phyloP scores from a whole-genome alignment of 2,888 invertebrate genomes.

The Ormyrus labotus region DNA sequence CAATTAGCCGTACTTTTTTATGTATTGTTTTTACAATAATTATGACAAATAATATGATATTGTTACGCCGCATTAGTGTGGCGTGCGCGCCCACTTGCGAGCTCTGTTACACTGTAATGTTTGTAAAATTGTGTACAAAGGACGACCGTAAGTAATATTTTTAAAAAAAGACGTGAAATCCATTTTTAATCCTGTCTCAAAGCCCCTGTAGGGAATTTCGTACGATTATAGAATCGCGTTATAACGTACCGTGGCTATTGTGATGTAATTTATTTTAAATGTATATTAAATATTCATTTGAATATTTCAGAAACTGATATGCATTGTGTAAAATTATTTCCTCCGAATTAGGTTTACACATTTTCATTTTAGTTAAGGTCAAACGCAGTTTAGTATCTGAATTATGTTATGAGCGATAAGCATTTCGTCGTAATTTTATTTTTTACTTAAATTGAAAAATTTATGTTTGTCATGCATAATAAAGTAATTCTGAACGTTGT shows the following conservation, averaged over 20 bases:
- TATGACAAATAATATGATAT: conserved; percentile 56
- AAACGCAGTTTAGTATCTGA: no score
- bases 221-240: conserved; percentile 58
- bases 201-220: conserved; percentile 47
- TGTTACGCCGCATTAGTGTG: conserved; percentile 57
- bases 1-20: conserved; percentile 54
- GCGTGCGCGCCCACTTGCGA: conserved; percentile 55
- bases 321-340: conserved; percentile 27
- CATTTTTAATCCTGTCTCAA: conserved; percentile 41
- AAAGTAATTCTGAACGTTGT: neutral
- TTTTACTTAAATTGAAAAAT: neutral
- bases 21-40: conserved; percentile 55
- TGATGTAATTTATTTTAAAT: conserved; percentile 71
- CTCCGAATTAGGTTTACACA: neutral
- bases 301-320: conserved; percentile 39
- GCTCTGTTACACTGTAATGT: conserved; percentile 61
- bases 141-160: conserved; percentile 53
- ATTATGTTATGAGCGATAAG: no score
- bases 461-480: neutral
- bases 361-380: neutral
- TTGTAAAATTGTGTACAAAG: conserved; percentile 65
- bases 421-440: neutral
- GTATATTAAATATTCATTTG: conserved; percentile 59
- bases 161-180: conserved; percentile 46
- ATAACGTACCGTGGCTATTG: conserved; percentile 66